These are phyloP conservation scores for Neomonachus schauinslandi DNA, from an alignment of 2,113 vertebrate species.

Conservation along the genomic window DNA sequence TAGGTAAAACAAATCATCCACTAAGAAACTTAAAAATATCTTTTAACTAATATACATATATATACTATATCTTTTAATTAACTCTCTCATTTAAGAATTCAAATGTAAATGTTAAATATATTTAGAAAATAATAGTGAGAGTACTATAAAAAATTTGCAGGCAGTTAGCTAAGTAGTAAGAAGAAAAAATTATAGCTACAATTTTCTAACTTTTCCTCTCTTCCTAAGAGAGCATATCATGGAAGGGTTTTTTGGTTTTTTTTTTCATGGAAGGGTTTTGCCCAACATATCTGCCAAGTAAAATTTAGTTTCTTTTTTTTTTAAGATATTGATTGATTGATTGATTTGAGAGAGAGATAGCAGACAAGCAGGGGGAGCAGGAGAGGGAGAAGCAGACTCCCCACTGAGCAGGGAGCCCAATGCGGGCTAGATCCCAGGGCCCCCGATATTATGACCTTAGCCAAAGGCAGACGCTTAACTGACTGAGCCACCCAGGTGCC, in stretches of 20 bases:
- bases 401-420: not conserved
- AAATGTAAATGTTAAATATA: not conserved
- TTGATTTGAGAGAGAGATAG: not conserved
- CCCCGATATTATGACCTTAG: not conserved
- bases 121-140: not conserved
- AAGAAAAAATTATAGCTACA: not conserved
- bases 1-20: not conserved
- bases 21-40: not conserved
- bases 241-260: not conserved
- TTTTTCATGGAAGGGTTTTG: not conserved
- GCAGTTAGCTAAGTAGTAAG: not conserved
- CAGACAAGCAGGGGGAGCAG: not conserved
- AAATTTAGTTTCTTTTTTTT: not conserved
- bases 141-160: not conserved
- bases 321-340: not conserved
- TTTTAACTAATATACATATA: not conserved
- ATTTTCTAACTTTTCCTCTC: not conserved
- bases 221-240: not conserved
- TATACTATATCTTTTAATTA: not conserved
- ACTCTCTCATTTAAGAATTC: not conserved
- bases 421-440: not conserved
- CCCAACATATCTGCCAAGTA: not conserved
- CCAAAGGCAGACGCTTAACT: not conserved
- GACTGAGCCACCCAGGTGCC: not conserved
- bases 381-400: not conserved